Evolutionary conservation across 2,888 invertebrate genomes (phyloP).

Genomic region (Standfussiana lucernea): DNA sequence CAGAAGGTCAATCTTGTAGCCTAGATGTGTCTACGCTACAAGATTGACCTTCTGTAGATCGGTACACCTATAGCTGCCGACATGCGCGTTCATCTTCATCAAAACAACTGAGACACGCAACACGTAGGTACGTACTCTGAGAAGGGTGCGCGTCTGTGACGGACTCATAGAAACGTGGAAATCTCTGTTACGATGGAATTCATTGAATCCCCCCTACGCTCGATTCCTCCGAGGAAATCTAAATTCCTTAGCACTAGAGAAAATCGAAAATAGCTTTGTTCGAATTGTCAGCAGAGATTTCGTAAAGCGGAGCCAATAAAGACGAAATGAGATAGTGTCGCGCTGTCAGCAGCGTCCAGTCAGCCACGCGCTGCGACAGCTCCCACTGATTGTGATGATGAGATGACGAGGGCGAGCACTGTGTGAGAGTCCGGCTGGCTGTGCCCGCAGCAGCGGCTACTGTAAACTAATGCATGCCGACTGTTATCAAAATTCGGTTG

Average conservation of each 20-base stretch:
- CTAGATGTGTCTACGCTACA: no score
- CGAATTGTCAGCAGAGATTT: not conserved
- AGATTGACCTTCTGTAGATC: no score
- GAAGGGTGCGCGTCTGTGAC: not conserved
- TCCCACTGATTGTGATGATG: not conserved
- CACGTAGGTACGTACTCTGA: not conserved
- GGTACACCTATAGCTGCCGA: not conserved
- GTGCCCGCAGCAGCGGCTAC: not conserved
- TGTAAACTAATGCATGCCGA: not conserved
- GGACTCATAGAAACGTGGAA: not conserved
- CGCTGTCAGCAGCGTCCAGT: not conserved
- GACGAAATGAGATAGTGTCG: not conserved
- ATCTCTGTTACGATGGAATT: not conserved
- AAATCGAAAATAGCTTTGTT: conserved; percentile 12
- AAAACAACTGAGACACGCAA: not conserved
- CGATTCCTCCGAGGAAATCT: conserved; percentile 1
- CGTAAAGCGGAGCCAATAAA: conserved; percentile 8
- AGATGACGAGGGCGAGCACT: not conserved
- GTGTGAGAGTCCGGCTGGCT: not conserved
- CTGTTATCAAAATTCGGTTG: not conserved
- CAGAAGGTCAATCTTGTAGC: not conserved
- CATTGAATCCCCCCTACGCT: not conserved
- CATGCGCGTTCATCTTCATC: not conserved
- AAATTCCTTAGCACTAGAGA: conserved; percentile 9
- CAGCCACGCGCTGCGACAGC: not conserved